phyloP scores from a whole-genome alignment of 92 coral and sea anemone species.

The Anthopleura xanthogrammica region DNA sequence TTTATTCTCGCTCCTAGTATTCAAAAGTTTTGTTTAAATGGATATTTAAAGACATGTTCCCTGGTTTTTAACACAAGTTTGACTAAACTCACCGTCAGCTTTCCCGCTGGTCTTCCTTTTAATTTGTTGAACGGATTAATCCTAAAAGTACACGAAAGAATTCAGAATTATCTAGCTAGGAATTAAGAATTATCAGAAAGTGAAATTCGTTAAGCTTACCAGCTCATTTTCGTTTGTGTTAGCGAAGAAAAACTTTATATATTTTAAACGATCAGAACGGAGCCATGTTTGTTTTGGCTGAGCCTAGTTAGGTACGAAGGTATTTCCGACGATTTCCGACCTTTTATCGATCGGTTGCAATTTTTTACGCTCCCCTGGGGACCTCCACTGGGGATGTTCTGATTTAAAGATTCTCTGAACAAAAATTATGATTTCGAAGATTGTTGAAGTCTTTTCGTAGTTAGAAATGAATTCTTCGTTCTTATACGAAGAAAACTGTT shows the following conservation, averaged over 20 bases:
- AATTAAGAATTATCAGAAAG: not conserved
- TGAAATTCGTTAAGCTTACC: not conserved
- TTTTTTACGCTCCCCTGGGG: too few relatives aligned
- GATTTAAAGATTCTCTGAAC: too few relatives aligned
- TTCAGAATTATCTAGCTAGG: not conserved
- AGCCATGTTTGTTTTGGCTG: not conserved
- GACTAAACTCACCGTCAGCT: conserved; percentile 16
- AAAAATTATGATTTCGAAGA: too few relatives aligned
- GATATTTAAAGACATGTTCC: not conserved
- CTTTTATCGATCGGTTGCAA: not conserved
- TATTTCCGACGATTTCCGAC: not conserved
- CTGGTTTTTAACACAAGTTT: not conserved
- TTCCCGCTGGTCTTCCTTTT: conserved; percentile 16
- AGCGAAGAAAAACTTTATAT: not conserved
- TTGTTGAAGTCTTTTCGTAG: too few relatives aligned
- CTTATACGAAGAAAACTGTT: too few relatives aligned
- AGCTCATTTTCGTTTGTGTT: conserved; percentile 11
- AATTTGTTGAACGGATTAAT: conserved; percentile 38
- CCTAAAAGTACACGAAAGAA: conserved; percentile 1
- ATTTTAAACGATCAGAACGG: not conserved
- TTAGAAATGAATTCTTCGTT: too few relatives aligned
- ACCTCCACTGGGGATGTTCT: too few relatives aligned
- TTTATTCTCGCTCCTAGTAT: too few relatives aligned
- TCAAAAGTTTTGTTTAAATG: not conserved
- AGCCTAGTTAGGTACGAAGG: not conserved